These are phyloP conservation scores for Ovis aries DNA, from an alignment of 2,113 vertebrate species.

Conservation along the genomic window DNA sequence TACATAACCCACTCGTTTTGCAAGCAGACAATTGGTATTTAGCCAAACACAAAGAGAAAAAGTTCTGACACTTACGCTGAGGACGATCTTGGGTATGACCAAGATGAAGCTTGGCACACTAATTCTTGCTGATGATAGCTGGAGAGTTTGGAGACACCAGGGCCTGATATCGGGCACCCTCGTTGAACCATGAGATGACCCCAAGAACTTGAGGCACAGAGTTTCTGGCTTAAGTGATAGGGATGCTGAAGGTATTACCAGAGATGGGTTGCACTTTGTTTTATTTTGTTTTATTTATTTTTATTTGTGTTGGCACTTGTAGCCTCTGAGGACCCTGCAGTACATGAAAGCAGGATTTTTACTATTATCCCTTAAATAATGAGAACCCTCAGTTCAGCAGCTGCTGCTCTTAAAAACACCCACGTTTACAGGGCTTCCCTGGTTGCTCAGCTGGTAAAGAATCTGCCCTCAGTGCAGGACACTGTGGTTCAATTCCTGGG, in stretches of 20 bases:
- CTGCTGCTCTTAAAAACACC: background rate
- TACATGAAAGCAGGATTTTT: background rate
- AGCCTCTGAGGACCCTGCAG: background rate
- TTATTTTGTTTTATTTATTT: background rate
- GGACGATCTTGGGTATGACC: background rate
- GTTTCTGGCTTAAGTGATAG: background rate
- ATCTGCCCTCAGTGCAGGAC: background rate
- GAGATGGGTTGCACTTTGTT: background rate
- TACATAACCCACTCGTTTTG: background rate
- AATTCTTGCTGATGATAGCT: background rate
- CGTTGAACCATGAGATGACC: background rate
- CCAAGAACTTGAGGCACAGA: background rate
- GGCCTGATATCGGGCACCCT: background rate
- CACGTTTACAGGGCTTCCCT: background rate
- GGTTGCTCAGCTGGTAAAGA: background rate
- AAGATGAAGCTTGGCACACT: background rate
- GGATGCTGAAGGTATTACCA: background rate
- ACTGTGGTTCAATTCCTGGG: background rate
- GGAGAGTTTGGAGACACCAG: background rate
- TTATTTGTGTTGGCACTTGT: background rate
- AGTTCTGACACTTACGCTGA: background rate
- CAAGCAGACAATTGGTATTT: background rate
- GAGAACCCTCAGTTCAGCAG: background rate
- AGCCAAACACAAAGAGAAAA: background rate
- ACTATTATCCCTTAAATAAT: background rate